A percentile compares a stretch with the other conserved stretches of the same genome.
phyloP scores from a whole-genome alignment of 1,140 invertebrate genomes.

The Hesperophylax magnus region DNA sequence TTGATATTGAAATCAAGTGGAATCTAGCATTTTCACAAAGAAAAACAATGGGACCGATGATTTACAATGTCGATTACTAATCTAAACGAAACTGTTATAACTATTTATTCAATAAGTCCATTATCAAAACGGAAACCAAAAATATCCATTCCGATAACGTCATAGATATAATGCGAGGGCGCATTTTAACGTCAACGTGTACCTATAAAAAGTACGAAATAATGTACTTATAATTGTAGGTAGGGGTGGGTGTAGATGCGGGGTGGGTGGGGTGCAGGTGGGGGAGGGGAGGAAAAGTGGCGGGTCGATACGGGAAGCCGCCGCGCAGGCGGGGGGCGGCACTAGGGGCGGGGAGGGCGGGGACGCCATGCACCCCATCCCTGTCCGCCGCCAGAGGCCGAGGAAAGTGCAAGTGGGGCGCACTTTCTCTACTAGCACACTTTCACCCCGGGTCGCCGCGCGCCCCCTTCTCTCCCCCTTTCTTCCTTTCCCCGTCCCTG shows the following conservation, averaged over 20 bases:
- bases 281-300: slow-evolving; percentile 61
- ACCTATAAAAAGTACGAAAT: slow-evolving; percentile 1
- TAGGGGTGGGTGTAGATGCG: slow-evolving; percentile 23
- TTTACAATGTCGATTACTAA: too few species aligned
- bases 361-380: slow-evolving; percentile 58
- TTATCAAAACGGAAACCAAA: too few species aligned
- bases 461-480: too few species aligned
- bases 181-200: slow-evolving; percentile 1
- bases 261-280: slow-evolving; percentile 45
- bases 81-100: too few species aligned
- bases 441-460: slow-evolving; percentile 45
- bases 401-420: slow-evolving; percentile 56
- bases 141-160: too few species aligned
- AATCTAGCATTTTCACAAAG: too few species aligned
- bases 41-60: too few species aligned
- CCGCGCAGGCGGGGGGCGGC: slow-evolving; percentile 34
- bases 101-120: too few species aligned
- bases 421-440: slow-evolving; percentile 58
- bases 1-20: too few species aligned
- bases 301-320: slow-evolving; percentile 64
- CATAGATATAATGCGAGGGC: background rate
- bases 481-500: too few species aligned
- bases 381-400: slow-evolving; percentile 32
- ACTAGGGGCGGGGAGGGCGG: slow-evolving; percentile 46
- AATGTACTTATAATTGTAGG: slow-evolving; percentile 28